A percentile compares a stretch with the other conserved stretches of the same genome.
phyloP scores from a whole-genome alignment of 2,113 vertebrate species.

The Excalfactoria chinensis region DNA sequence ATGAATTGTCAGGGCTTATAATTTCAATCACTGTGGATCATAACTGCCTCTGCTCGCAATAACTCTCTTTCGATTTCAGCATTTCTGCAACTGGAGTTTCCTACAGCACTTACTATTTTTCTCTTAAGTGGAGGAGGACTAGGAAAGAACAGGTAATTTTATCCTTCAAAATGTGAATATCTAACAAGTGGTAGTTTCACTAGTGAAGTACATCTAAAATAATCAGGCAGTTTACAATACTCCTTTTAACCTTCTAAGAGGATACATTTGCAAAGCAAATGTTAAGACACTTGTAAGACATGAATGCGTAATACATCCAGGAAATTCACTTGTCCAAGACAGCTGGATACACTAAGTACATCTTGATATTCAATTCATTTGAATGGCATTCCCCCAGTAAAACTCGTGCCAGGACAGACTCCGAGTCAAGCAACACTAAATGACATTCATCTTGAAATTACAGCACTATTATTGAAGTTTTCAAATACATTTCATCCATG shows the following conservation, averaged over 20 bases:
- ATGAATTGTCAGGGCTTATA: not conserved
- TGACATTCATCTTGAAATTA: not conserved
- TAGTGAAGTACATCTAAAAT: not conserved
- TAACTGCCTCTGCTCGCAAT: not conserved
- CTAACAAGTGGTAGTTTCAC: not conserved
- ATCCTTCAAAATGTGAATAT: not conserved
- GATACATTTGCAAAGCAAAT: not conserved
- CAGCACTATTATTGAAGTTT: not conserved
- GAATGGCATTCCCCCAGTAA: not conserved
- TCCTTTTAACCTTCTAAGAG: not conserved
- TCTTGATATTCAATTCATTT: not conserved
- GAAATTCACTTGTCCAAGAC: conserved; percentile 1
- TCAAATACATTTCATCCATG: not conserved
- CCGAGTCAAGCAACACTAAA: not conserved
- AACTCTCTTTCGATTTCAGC: not conserved
- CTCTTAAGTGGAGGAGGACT: not conserved
- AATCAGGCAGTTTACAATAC: not conserved
- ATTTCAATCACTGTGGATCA: not conserved
- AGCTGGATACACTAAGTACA: not conserved
- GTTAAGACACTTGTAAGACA: not conserved
- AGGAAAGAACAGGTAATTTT: not conserved
- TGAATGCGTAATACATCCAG: not conserved
- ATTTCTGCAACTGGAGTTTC: not conserved
- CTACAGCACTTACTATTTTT: not conserved
- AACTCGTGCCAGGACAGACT: not conserved